Conservation (phyloP, 2,888 invertebrate species). For the Tenthredo distinguenda region DNA sequence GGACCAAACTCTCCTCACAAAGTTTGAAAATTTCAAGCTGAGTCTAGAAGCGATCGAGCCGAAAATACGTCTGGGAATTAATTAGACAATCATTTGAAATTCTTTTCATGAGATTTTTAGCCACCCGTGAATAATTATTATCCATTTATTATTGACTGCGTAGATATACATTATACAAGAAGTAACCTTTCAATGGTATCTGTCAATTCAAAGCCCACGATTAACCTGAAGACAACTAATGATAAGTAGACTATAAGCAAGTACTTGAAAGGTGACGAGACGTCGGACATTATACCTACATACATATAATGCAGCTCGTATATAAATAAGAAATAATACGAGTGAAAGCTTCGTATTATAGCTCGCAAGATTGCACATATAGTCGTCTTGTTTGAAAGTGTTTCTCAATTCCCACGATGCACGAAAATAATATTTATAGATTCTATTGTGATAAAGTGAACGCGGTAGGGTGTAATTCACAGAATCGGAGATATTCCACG, state of each 20-base stretch:
- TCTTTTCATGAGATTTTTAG: background rate
- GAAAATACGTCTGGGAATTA: background rate
- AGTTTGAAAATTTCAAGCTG: background rate
- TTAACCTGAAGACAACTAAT: background rate
- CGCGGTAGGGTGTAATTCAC: background rate
- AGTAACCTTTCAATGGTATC: background rate
- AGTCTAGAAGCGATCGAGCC: background rate
- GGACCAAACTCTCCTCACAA: background rate
- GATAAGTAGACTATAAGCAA: background rate
- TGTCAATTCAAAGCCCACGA: background rate
- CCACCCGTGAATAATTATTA: background rate
- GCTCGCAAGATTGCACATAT: conserved; percentile 7
- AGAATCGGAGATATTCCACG: background rate
- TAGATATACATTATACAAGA: background rate
- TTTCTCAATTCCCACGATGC: background rate
- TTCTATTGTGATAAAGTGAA: background rate
- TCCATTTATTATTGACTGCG: background rate
- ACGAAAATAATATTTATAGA: background rate
- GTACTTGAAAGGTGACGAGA: conserved; percentile 3
- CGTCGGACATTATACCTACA: background rate
- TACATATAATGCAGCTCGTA: conserved; percentile 6
- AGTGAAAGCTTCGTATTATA: conserved; percentile 32
- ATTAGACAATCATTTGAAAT: background rate
- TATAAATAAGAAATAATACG: background rate
- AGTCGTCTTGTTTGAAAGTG: conserved; percentile 15